Evolutionary conservation across 2,113 vertebrate species (phyloP).

Genomic region (Cynopterus brachyotis): DNA sequence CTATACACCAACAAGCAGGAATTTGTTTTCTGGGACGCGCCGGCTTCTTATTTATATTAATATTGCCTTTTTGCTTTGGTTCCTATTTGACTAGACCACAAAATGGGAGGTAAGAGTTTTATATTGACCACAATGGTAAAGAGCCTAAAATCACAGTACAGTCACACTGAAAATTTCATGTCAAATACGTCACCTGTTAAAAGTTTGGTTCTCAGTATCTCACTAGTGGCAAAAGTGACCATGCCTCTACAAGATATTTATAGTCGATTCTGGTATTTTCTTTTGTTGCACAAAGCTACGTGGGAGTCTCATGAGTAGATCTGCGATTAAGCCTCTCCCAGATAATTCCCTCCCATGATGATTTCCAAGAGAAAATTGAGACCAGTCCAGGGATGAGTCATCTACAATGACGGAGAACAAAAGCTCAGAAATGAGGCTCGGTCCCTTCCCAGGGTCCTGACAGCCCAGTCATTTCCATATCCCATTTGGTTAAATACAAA

Average conservation of each 20-base stretch:
- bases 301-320: not conserved
- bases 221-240: not conserved
- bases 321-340: not conserved
- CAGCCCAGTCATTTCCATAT: not conserved
- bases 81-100: not conserved
- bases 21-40: not conserved
- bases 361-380: not conserved
- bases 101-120: not conserved
- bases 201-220: not conserved
- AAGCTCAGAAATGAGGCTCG: not conserved
- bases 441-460: not conserved
- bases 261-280: not conserved
- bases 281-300: not conserved
- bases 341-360: not conserved
- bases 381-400: not conserved
- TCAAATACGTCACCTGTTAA: not conserved
- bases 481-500: not conserved
- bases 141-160: not conserved
- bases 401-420: not conserved
- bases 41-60: not conserved
- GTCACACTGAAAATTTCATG: not conserved
- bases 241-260: not conserved
- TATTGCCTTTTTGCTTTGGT: not conserved
- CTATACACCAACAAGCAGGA: not conserved
- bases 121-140: not conserved